A percentile compares a stretch with the other conserved stretches of the same genome.
Conservation (phyloP, 2,888 invertebrate species). For the Dioctria rufipes region DNA sequence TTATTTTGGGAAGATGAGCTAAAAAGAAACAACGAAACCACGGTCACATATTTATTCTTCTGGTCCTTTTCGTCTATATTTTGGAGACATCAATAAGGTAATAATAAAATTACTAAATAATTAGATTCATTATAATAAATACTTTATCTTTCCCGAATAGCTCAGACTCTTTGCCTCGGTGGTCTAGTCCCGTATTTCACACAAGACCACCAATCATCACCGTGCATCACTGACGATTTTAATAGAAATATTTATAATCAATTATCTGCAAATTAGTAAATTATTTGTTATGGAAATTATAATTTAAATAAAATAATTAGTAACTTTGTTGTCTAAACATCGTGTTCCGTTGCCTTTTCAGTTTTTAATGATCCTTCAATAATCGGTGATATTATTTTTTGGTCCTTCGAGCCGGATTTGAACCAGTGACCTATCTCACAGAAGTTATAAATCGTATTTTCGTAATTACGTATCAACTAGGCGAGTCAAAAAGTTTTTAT, state of each 20-base stretch:
- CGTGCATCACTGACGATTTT: conserved; percentile 75
- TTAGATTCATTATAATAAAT: conserved; percentile 18
- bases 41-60: conserved; percentile 67
- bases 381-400: conserved; percentile 83
- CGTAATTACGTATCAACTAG: conserved; percentile 77
- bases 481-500: conserved; percentile 79
- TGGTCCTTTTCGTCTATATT: conserved; percentile 66
- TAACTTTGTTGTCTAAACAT: too few species aligned
- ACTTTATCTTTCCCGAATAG: conserved; percentile 72
- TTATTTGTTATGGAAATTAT: too few species aligned
- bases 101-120: conserved; percentile 38
- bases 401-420: too few species aligned
- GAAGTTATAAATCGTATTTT: conserved; percentile 81
- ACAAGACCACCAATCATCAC: conserved; percentile 70
- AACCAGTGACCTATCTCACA: conserved; percentile 79
- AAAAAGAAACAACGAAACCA: conserved; percentile 70
- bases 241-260: too few species aligned
- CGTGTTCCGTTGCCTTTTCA: conserved; percentile 72
- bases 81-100: conserved; percentile 68
- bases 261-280: too few species aligned
- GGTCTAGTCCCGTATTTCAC: conserved; percentile 79
- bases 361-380: conserved; percentile 86
- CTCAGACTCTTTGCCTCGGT: conserved; percentile 78
- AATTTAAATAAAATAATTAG: too few species aligned
- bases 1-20: conserved; percentile 70